These are phyloP conservation scores for Subacronicta megacephala DNA, from an alignment of 2,888 invertebrate species.

Conservation along the genomic window DNA sequence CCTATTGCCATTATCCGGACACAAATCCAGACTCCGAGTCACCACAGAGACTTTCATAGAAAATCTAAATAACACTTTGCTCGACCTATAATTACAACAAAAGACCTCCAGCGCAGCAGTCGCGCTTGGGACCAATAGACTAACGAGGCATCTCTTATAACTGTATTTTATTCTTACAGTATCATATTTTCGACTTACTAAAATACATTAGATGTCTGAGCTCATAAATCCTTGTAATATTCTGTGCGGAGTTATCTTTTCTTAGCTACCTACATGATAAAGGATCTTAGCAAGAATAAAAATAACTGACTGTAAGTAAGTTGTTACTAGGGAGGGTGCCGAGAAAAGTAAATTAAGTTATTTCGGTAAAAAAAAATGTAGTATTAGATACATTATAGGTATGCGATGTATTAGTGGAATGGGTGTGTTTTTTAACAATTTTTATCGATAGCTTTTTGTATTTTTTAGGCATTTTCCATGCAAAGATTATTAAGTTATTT, in stretches of 20 bases:
- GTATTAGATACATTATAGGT: too few relatives aligned
- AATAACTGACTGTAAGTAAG: conserved; percentile 13
- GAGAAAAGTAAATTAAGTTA: conserved; percentile 1
- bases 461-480: too few relatives aligned
- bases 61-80: too few relatives aligned
- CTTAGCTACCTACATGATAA: conserved; percentile 23
- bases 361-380: background rate
- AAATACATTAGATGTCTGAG: conserved; percentile 11
- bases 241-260: conserved; percentile 10
- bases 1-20: too few relatives aligned
- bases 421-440: background rate
- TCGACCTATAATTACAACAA: too few relatives aligned
- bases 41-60: too few relatives aligned
- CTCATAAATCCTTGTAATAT: conserved; percentile 39
- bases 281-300: conserved; percentile 21
- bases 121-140: too few relatives aligned
- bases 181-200: conserved; percentile 33
- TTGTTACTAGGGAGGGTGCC: background rate
- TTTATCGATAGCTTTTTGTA: too few relatives aligned
- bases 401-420: background rate
- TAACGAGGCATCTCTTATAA: too few relatives aligned
- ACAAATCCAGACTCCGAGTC: too few relatives aligned
- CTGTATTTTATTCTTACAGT: conserved; percentile 6
- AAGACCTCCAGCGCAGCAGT: too few relatives aligned
- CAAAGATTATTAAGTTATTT: too few relatives aligned